These are phyloP conservation scores for Mimas tiliae DNA, from an alignment of 2,888 invertebrate species.

Conservation along the genomic window DNA sequence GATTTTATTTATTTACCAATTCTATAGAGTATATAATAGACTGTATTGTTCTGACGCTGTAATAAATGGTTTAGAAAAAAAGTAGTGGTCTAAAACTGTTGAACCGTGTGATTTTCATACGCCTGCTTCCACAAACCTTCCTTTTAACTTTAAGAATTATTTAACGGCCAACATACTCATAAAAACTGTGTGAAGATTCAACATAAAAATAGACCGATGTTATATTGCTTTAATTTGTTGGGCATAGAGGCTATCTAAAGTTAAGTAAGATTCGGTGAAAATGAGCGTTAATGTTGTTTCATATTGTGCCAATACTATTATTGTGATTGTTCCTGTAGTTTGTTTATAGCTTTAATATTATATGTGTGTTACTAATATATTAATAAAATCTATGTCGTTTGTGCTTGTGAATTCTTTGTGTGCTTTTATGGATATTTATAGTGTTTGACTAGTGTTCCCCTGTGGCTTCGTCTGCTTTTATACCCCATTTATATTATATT, in stretches of 20 bases:
- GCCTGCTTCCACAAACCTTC: no score
- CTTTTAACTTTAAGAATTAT: no score
- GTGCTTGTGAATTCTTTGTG: slow-evolving; percentile 2
- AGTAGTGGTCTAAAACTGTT: not conserved
- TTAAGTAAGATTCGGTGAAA: no score
- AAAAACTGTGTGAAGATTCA: no score
- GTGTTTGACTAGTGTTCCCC: slow-evolving; percentile 5
- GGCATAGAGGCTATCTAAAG: no score
- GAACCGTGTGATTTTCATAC: not conserved
- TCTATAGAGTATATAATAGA: no score
- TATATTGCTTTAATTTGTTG: no score
- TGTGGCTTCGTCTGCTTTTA: slow-evolving; percentile 23
- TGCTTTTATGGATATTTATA: slow-evolving; percentile 23
- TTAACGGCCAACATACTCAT: no score
- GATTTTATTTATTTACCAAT: no score
- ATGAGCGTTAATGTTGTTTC: no score
- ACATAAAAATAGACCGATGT: no score
- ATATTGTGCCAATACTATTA: no score
- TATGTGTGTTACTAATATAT: not conserved
- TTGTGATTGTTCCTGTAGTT: not conserved
- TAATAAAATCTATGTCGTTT: not conserved
- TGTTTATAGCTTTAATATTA: not conserved
- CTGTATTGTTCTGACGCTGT: not conserved
- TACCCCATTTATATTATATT: not conserved
- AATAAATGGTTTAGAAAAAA: not conserved